Evolutionary conservation across 2,797 vertebrate genomes (phyloP).

Genomic region (Epinephelus malabaricus): DNA sequence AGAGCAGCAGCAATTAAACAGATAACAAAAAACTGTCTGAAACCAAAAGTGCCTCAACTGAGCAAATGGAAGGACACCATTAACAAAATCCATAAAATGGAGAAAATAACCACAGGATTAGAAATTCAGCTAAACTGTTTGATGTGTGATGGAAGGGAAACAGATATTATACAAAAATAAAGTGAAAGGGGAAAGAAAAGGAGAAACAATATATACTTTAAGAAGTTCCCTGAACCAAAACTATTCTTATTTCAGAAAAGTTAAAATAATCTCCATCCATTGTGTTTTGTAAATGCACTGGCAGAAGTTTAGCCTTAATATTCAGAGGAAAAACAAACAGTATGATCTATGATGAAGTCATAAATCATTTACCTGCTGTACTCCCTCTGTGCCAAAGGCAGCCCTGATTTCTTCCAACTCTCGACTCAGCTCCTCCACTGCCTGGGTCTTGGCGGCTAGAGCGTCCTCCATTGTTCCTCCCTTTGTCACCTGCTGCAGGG

Average conservation of each 20-base stretch:
- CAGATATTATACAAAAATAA: no score
- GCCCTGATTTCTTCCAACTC: slow-evolving; percentile 93
- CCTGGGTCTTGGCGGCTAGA: slow-evolving; percentile 88
- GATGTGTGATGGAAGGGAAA: no score
- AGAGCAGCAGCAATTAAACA: no score
- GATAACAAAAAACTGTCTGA: no score
- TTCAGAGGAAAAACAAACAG: neutral
- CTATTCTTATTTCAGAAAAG: neutral
- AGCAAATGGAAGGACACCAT: no score
- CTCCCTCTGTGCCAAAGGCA: slow-evolving; percentile 91
- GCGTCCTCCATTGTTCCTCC: slow-evolving; percentile 86
- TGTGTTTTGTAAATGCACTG: neutral
- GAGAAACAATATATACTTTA: no score
- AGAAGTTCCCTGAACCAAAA: no score
- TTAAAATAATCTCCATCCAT: neutral
- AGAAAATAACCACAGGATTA: no score
- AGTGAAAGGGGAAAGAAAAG: no score
- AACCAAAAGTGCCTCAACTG: no score
- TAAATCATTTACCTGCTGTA: slow-evolving; percentile 90
- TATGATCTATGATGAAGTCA: neutral
- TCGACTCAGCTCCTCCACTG: slow-evolving; percentile 90
- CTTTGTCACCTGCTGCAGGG: slow-evolving; percentile 84
- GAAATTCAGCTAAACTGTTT: no score
- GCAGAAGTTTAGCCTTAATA: neutral
- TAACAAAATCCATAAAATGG: no score